These are phyloP conservation scores for Brachyhypopomus occidentalis DNA, from an alignment of 2,113 vertebrate genomes.

Conservation along the genomic window DNA sequence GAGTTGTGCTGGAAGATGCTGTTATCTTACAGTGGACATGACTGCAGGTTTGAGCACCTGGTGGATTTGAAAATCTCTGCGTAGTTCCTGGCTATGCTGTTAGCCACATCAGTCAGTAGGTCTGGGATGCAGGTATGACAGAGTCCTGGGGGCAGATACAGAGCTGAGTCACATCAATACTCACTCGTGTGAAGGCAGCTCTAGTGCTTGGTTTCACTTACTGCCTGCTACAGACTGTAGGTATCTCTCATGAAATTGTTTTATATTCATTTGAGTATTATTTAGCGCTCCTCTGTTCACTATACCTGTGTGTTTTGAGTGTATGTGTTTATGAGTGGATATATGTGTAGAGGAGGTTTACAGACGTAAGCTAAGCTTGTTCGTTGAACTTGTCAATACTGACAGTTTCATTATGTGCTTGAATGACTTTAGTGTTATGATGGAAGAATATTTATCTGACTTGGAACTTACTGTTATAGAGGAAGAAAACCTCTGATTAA, in stretches of 20 bases:
- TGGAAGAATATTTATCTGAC: constrained; percentile 10
- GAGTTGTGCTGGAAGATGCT: constrained; percentile 6
- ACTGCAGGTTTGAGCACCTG: constrained; percentile 7
- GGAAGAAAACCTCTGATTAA: constrained; percentile 20
- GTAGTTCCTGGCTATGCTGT: constrained; percentile 15
- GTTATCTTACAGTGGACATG: not conserved
- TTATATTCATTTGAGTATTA: no score
- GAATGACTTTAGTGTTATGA: not conserved
- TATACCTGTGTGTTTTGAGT: no score
- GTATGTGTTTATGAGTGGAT: no score
- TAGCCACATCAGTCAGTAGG: constrained; percentile 44
- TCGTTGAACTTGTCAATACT: constrained; percentile 5
- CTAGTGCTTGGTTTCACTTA: not conserved
- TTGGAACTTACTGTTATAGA: constrained; percentile 1
- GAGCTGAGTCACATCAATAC: constrained; percentile 32
- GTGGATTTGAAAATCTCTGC: constrained; percentile 19
- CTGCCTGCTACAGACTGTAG: constrained; percentile 1
- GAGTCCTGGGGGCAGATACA: constrained; percentile 33
- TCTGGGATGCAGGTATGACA: constrained; percentile 43
- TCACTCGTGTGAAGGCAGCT: constrained; percentile 39
- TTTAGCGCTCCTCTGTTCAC: not conserved
- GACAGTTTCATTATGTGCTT: constrained; percentile 26
- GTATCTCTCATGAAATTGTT: not conserved
- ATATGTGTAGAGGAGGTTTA: not conserved
- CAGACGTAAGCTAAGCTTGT: not conserved